Conservation (phyloP, 1,140 invertebrate genomes). For the Macrocentrus cingulum region DNA sequence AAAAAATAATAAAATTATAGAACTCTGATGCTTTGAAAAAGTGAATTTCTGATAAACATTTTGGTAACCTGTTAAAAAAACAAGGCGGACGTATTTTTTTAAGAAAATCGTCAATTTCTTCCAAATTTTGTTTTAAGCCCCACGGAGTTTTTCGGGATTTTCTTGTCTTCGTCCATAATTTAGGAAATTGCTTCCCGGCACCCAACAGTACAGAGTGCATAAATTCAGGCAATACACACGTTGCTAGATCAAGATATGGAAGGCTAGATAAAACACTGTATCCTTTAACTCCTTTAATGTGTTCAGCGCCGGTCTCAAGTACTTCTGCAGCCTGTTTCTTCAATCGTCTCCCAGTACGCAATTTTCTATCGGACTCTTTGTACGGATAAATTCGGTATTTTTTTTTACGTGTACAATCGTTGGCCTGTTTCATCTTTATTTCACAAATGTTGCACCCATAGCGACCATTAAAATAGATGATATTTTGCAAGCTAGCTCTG, state of each 20-base stretch:
- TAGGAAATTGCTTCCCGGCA: slow-evolving; percentile 21
- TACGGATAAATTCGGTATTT: background rate
- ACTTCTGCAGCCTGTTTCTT: no score
- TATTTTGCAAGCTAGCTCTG: slow-evolving; percentile 22
- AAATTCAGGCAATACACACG: slow-evolving; percentile 30
- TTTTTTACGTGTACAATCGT: background rate
- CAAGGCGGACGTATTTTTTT: slow-evolving; percentile 30
- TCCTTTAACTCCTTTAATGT: slow-evolving; percentile 31
- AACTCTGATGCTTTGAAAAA: slow-evolving; percentile 31
- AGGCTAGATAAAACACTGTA: slow-evolving; percentile 19
- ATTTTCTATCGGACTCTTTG: no score
- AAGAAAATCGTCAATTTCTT: slow-evolving; percentile 9
- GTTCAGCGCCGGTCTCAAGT: no score
- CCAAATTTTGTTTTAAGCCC: no score
- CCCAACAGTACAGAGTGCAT: slow-evolving; percentile 36
- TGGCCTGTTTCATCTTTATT: no score
- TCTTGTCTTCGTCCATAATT: slow-evolving; percentile 17
- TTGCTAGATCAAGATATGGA: slow-evolving; percentile 29
- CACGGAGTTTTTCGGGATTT: slow-evolving; percentile 25
- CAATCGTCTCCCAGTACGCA: no score
- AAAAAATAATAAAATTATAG: slow-evolving; percentile 32
- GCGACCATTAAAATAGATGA: slow-evolving; percentile 16
- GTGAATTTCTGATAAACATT: slow-evolving; percentile 16
- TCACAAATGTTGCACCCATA: slow-evolving; percentile 21
- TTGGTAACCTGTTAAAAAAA: slow-evolving; percentile 27